phyloP scores from a whole-genome alignment of 2,113 vertebrate genomes.

The Aspiorhynchus laticeps region DNA sequence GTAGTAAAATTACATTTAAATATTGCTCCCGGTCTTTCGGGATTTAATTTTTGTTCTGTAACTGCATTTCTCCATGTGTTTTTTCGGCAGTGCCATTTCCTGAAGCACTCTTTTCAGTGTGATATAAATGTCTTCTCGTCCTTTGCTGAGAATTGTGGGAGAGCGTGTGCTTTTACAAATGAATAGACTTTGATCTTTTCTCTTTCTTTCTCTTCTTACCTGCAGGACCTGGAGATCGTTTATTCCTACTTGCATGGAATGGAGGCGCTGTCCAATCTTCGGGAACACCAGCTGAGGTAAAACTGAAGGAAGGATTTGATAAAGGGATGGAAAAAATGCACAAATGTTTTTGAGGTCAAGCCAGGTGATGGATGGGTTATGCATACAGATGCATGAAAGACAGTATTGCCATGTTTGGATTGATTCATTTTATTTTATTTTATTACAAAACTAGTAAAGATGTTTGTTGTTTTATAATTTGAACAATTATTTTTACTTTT shows the following conservation, averaged over 20 bases:
- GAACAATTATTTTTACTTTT: too few species aligned
- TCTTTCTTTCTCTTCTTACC: slow-evolving; percentile 49
- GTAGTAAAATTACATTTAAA: too few species aligned
- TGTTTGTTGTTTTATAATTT: too few species aligned
- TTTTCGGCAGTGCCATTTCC: background rate
- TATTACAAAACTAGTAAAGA: background rate
- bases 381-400: background rate
- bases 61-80: background rate
- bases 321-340: background rate
- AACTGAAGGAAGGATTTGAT: slow-evolving; percentile 30
- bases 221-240: slow-evolving; percentile 96
- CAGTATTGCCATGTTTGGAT: background rate
- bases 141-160: background rate
- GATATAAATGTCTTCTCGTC: background rate
- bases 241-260: slow-evolving; percentile 98
- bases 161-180: background rate
- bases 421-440: background rate
- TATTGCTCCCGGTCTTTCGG: background rate
- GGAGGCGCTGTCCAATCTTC: slow-evolving; percentile 96
- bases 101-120: background rate
- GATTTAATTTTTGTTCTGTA: background rate
- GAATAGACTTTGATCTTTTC: slow-evolving; percentile 27
- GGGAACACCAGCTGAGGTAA: slow-evolving; percentile 96
- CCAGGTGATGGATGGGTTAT: background rate
- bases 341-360: background rate